Base-by-base conservation (phyloP, 2,888 invertebrate species). In the Beris chalybata region DNA sequence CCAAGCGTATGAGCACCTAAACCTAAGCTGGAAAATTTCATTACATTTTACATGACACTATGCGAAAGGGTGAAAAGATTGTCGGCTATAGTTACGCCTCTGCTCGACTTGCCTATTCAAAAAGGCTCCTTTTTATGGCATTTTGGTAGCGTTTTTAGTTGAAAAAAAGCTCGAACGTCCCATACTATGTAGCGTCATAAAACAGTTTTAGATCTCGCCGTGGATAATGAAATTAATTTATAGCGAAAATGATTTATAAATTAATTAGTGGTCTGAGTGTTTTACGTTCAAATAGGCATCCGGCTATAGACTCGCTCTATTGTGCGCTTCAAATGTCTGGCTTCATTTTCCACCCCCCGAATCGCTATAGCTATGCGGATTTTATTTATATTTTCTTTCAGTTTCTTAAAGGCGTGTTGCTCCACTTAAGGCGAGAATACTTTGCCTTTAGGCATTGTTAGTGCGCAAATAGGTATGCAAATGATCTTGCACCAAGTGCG, bases 161-260 rank as follows among this genome's bases (percentile, higher is more conserved):
- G 29, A 52, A 15, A 50, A 61, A 61, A 61, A 4, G 43, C 29
- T 38, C 47, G 38, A 15, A 22, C 61, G 52, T 50, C 52, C 52
- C 38, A 22, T 15, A 43, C 31, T 32, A 50, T 50, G 61, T 61
- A 38, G 12, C 32, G n/a, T 61, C 63, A 57, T 68, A 68, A 68
- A 65, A 50, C 63, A 65, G 68, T 61, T 65, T 64, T 57, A 63
- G 68, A 68, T 68, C 50, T 65, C 31, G 30, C 45, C 29, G 5
- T 30, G 50, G 68, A 68, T 68, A 68, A 63, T n/a, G 52, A 57
- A 68, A 68, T 68, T 68, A 68, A 68, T 68, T 68, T 68, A 68
- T 68, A 66, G 65, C 57, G 52, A 66, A 68, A 65, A 66, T 68
- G 68, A 68, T 68, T 68, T 68, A 68, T 68, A 66, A 68, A 66